These are phyloP conservation scores for Agapornis roseicollis DNA, from an alignment of 2,113 vertebrate species.

Conservation along the genomic window DNA sequence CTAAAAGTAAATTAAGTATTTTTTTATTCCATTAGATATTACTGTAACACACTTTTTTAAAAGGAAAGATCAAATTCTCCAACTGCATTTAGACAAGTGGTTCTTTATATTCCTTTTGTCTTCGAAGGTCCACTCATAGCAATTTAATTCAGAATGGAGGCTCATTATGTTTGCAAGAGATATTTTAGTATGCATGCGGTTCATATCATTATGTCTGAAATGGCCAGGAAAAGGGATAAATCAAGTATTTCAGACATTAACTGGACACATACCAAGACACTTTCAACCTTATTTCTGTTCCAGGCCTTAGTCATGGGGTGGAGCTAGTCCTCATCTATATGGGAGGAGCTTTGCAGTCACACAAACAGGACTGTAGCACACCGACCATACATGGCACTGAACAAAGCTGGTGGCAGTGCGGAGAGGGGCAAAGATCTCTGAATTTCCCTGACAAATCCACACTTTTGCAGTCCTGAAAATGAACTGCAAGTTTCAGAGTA, in stretches of 20 bases:
- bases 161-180: neutral
- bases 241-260: neutral
- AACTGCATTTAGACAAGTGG: neutral
- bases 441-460: neutral
- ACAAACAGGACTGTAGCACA: neutral
- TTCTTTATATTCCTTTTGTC: neutral
- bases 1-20: neutral
- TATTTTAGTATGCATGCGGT: neutral
- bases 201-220: neutral
- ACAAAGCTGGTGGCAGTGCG: neutral
- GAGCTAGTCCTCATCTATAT: neutral
- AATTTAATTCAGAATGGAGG: neutral
- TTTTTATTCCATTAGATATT: neutral
- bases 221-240: neutral
- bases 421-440: neutral
- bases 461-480: neutral
- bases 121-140: neutral
- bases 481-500: neutral
- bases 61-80: neutral
- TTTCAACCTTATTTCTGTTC: neutral
- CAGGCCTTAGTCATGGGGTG: conserved; percentile 20
- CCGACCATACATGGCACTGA: neutral
- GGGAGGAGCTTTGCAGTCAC: neutral
- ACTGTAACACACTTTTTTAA: neutral
- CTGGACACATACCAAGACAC: neutral